Conservation (phyloP, 2,888 invertebrate species). For the Ptilodon capucinus region DNA sequence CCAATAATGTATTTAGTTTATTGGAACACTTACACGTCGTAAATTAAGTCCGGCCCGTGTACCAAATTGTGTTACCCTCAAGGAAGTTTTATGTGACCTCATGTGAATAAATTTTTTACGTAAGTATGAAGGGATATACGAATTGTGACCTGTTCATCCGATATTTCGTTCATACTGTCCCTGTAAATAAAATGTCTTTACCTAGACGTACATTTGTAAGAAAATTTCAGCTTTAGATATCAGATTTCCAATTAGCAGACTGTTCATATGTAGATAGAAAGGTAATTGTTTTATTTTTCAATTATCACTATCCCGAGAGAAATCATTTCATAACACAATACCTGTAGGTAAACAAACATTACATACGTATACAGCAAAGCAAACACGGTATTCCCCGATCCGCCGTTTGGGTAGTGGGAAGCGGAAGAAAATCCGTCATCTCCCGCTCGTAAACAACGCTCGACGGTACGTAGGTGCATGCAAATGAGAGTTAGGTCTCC, state of each 20-base stretch:
- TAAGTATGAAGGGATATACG: no score
- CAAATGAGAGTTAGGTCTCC: conserved; percentile 78
- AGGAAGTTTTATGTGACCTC: no score
- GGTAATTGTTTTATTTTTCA: no score
- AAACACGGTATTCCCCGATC: conserved; percentile 34
- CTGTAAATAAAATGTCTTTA: no score
- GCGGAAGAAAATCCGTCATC: conserved; percentile 81
- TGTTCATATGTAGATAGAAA: no score
- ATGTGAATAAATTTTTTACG: no score
- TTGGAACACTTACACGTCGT: conserved; percentile 11
- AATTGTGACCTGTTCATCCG: no score
- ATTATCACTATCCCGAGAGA: neutral
- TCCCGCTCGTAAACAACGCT: conserved; percentile 73
- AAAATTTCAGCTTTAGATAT: no score
- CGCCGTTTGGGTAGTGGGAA: conserved; percentile 47
- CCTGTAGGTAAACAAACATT: neutral
- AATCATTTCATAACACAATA: neutral
- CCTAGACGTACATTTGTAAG: no score
- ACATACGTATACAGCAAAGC: conserved; percentile 8
- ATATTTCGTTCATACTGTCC: no score
- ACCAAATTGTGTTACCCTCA: no score
- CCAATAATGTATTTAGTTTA: conserved; percentile 22
- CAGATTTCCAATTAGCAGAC: no score
- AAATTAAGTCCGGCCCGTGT: neutral
- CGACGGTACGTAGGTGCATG: conserved; percentile 67